phyloP scores from a whole-genome alignment of 2,888 invertebrate genomes.

The Sarcophaga subvicina region DNA sequence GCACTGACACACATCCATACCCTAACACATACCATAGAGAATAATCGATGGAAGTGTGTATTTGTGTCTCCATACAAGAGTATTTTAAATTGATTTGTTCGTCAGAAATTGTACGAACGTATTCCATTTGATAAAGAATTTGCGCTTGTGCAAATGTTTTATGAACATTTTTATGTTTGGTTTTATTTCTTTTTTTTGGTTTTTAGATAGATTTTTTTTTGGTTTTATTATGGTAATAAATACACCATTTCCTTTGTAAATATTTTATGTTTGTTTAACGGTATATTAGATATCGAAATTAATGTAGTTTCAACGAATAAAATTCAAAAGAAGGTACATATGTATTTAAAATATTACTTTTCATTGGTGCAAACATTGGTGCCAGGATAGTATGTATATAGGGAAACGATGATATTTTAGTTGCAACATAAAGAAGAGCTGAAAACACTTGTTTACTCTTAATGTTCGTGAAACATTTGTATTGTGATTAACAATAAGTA shows the following conservation, averaged over 20 bases:
- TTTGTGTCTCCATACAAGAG: not conserved
- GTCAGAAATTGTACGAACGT: not conserved
- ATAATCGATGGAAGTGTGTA: constrained; percentile 20
- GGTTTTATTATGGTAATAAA: not conserved
- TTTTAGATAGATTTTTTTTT: too few relatives aligned
- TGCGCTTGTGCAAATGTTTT: constrained; percentile 43
- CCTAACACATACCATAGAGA: not conserved
- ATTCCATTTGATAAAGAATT: not conserved
- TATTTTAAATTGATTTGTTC: not conserved
- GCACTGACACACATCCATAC: not conserved
- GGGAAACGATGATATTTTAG: too few relatives aligned
- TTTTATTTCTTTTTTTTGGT: constrained; percentile 20
- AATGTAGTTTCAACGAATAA: too few relatives aligned
- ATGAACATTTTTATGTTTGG: not conserved
- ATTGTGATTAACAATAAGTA: too few relatives aligned
- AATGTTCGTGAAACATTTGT: too few relatives aligned
- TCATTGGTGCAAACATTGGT: too few relatives aligned
- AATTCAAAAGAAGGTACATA: too few relatives aligned
- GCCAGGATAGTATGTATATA: too few relatives aligned
- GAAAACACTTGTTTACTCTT: too few relatives aligned
- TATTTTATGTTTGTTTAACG: not conserved
- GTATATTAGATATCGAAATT: too few relatives aligned
- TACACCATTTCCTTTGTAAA: not conserved
- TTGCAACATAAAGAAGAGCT: too few relatives aligned
- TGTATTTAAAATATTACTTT: too few relatives aligned